Evolutionary conservation across 2,888 invertebrate species (phyloP), one percentile per base, ranked within the genome.

Genomic region (Xestia rhomboidea): DNA sequence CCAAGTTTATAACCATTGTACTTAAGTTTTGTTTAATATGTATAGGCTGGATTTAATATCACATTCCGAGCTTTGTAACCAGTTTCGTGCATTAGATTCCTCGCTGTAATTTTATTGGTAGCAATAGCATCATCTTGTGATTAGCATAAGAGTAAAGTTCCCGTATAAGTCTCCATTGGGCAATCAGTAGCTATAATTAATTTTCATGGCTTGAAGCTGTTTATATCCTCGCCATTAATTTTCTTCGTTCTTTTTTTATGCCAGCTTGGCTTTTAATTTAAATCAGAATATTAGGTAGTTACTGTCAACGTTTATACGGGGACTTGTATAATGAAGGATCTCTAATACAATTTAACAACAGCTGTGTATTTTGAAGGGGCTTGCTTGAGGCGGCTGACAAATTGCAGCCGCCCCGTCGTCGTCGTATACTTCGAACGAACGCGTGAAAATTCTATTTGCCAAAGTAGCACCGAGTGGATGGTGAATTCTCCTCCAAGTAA

Each of bases 401-500:
- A 92, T 93, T 92, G 91, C 90, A 91, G 87, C 88, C 86, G 85
- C 88, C 88, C n/a, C n/a, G n/a, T n/a, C 85, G 83, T 64, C 44
- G n/a, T 54, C 88, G 85, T 83, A 87, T 85, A 88, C 86, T 87
- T 85, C 84, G 81, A 86, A 89, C 82, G 84, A 88, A 88, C 81
- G 88, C 89, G 89, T 85, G 88, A 89, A 91, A 92, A 92, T 92
- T 91, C 89, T 91, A 93, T 93, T 92, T 91, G 84, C 81, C 74
- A 85, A 90, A 90, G 90, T 92, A 92, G 73, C 90, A 89, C 84
- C 69, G 68, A 70, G 74, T 83, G 73, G 67, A 79, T 46, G 57
- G 82, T 62, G 69, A 81, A 82, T 77, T 79, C 80, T 68, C 63
- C 60, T 77, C 54, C 49, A 70, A 76, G 64, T 63, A 71, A 74